Base-by-base conservation (phyloP, 92 coral and sea anemone genomes). In the Porites rus region DNA sequence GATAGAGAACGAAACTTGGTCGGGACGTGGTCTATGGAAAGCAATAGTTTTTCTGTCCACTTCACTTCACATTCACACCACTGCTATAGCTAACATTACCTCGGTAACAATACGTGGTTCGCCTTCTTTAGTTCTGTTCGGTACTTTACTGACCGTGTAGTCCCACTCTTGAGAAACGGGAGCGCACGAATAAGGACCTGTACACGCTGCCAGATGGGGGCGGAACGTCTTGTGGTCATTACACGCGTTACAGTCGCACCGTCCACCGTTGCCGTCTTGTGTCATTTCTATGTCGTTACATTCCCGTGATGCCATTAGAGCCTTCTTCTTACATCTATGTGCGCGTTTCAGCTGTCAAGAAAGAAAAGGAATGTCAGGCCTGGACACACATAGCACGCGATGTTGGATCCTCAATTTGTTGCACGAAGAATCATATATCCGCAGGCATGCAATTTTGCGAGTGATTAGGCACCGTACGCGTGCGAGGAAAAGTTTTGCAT, bases 161-260 rank as follows among this genome's bases (percentile, higher is more conserved):
- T 85, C 82, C 83, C 88, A 85, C 66, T 85, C 88, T 19, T 54
- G 81, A 12, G 68, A 53, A 22, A 77, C 46, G 21, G 83, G 88
- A 12, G 83, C 83, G 68, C 88, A 85, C 52, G 88, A 75, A 53
- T 85, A 50, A 31, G 83, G 83, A 20, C 68, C 75, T 69, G 88
- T 64, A 22, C 82, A 77, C 83, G 88, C 58, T 16, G 88, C 88
- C 54, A 85, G 50, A 46, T 77, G 81, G 69, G 81, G 88, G 19
- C 87, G 72, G 52, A 83, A 83, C 50, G 6, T 83, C 74, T 83
- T 83, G 13, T 79, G 87, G 72, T 83, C 54, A 10, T 63, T 64
- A 9, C 87, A 83, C 11, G 51, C 71, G 52, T 83, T 58, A 51
- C 87, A 83, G 19, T 83, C 80, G 64, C 87, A 83, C 22, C 58